phyloP scores from a whole-genome alignment of 2,797 vertebrate species.

The Anguilla marmorata region DNA sequence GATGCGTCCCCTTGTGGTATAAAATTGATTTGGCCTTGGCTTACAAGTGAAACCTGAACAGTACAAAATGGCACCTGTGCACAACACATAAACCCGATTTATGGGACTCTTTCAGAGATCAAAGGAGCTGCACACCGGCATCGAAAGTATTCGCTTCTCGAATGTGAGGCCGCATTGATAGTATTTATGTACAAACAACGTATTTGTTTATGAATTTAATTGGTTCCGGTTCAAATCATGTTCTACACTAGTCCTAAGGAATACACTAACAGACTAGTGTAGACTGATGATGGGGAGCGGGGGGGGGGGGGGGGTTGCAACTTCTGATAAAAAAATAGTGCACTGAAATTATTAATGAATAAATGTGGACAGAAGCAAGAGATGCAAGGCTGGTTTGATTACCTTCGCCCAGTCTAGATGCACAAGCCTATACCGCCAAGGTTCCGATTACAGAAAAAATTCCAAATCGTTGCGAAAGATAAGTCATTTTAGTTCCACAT shows the following conservation, averaged over 20 bases:
- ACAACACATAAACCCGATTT: slow-evolving; percentile 15
- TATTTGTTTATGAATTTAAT: not conserved
- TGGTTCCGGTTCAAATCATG: not conserved
- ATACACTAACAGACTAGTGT: not conserved
- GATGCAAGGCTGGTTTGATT: not conserved
- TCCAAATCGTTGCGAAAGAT: slow-evolving; percentile 24
- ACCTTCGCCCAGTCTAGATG: not conserved
- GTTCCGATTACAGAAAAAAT: slow-evolving; percentile 18
- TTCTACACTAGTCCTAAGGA: not conserved
- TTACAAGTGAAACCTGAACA: not conserved
- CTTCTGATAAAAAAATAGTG: not conserved
- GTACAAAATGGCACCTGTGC: slow-evolving; percentile 27
- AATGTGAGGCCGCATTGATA: not conserved
- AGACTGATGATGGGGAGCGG: not conserved
- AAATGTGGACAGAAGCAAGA: not conserved
- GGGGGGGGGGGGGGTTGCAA: not conserved
- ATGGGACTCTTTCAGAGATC: slow-evolving; percentile 18
- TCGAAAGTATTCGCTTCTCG: not conserved
- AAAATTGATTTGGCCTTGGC: slow-evolving; percentile 16
- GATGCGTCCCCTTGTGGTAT: not conserved
- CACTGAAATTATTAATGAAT: not conserved
- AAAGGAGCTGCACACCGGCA: not conserved
- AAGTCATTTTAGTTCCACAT: not conserved
- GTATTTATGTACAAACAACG: not conserved
- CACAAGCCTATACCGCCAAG: not conserved